A percentile compares a stretch with the other conserved stretches of the same genome.
phyloP scores from a whole-genome alignment of 2,113 vertebrate genomes.

The Okapia johnstoni region DNA sequence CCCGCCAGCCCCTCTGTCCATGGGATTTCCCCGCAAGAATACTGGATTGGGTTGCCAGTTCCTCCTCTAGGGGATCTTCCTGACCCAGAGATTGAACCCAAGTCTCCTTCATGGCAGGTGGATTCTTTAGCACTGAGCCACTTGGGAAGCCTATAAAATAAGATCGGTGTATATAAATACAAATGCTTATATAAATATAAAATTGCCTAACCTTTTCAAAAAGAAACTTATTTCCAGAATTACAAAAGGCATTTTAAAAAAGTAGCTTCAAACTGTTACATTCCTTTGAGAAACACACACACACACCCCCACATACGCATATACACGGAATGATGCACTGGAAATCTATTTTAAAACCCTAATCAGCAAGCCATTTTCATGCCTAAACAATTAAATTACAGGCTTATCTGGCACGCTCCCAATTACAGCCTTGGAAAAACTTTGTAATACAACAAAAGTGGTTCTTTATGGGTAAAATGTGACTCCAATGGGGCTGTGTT shows the following conservation, averaged over 20 bases:
- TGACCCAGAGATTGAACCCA: not conserved
- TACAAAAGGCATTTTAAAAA: not conserved
- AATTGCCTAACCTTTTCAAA: not conserved
- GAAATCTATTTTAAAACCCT: conserved; percentile 20
- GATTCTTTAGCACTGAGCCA: not conserved
- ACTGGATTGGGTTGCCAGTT: not conserved
- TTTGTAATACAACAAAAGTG: not conserved
- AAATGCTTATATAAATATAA: not conserved
- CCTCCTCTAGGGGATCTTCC: not conserved
- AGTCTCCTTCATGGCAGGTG: not conserved
- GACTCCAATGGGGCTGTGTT: not conserved
- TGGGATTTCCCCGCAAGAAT: not conserved
- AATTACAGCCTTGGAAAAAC: not conserved
- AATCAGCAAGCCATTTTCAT: not conserved
- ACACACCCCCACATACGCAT: no score
- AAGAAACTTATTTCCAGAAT: not conserved
- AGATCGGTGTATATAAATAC: not conserved
- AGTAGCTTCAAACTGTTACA: not conserved
- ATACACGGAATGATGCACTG: not conserved
- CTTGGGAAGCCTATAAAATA: not conserved
- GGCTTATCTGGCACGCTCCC: not conserved
- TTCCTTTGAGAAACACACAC: not conserved
- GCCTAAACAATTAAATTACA: conserved; percentile 14
- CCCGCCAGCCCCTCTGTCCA: not conserved
- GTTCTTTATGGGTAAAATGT: not conserved